Percentiles rank a stretch among this genome's conserved stretches.
Conservation (phyloP, 2,113 vertebrate genomes). For the Passer domesticus region DNA sequence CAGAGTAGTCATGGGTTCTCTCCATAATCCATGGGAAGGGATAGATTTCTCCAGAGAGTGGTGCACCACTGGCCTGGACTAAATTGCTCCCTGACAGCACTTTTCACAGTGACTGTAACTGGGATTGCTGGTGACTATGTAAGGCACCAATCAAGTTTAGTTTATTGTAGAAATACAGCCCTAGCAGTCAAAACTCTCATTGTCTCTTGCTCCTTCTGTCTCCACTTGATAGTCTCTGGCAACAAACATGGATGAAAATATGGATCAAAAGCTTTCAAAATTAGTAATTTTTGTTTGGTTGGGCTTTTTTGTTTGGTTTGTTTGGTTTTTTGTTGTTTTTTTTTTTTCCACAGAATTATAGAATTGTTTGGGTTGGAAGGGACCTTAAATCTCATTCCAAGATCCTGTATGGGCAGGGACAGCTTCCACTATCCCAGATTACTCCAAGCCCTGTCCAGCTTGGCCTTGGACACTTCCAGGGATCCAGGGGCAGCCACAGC, state of each 20-base stretch:
- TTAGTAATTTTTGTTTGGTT: not conserved
- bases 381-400: fast-evolving
- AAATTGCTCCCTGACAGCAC: not conserved
- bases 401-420: fast-evolving
- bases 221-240: not conserved
- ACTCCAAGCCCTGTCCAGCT: fast-evolving
- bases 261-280: not conserved
- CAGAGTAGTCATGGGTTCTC: not conserved
- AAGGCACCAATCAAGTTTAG: not conserved
- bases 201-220: not conserved
- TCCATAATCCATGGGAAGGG: not conserved
- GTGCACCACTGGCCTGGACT: not conserved
- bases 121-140: fast-evolving
- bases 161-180: not conserved
- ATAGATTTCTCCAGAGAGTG: not conserved
- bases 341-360: fast-evolving
- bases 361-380: not conserved
- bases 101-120: not conserved
- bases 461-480: not conserved
- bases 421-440: fast-evolving
- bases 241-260: not conserved
- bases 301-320: not conserved
- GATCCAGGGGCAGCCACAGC: not conserved
- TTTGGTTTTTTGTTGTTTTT: not conserved
- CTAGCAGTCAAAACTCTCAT: not conserved